phyloP scores from a whole-genome alignment of 1,140 invertebrate species.

The Zaprionus davidi region DNA sequence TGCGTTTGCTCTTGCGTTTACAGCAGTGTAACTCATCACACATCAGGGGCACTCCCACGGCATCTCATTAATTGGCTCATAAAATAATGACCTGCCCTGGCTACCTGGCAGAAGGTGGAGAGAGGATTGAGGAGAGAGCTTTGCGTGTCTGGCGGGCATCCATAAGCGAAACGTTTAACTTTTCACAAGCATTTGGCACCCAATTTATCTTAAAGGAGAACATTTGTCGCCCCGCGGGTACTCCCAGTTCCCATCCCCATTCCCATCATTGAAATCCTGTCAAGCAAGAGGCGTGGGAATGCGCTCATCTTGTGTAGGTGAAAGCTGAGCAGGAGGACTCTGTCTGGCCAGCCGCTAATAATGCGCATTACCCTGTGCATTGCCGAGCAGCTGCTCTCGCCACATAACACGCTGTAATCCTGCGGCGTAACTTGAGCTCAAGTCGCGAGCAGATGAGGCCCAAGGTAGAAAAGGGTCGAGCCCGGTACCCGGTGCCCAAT shows the following conservation, averaged over 20 bases:
- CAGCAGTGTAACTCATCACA: constrained; percentile 22
- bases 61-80: constrained; percentile 73
- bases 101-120: constrained; percentile 7
- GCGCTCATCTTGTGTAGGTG: constrained; percentile 53
- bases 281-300: constrained; percentile 69
- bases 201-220: constrained; percentile 70
- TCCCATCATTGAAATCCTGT: constrained; percentile 3
- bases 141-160: constrained; percentile 66
- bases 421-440: constrained; percentile 58
- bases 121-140: not conserved
- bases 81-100: constrained; percentile 61
- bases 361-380: constrained; percentile 59
- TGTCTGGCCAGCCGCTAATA: constrained; percentile 57
- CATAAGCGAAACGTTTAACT: constrained; percentile 73
- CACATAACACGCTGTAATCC: constrained; percentile 69
- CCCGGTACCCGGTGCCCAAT: not conserved
- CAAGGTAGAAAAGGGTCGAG: constrained; percentile 34
- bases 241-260: constrained; percentile 19
- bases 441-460: constrained; percentile 47
- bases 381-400: constrained; percentile 55
- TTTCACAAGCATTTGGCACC: constrained; percentile 78
- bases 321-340: constrained; percentile 9
- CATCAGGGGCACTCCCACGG: constrained; percentile 65
- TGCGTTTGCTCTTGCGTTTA: not conserved
- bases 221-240: constrained; percentile 63